Evolutionary conservation across 2,113 vertebrate species (phyloP).

Genomic region (Myrmecophaga tridactyla): DNA sequence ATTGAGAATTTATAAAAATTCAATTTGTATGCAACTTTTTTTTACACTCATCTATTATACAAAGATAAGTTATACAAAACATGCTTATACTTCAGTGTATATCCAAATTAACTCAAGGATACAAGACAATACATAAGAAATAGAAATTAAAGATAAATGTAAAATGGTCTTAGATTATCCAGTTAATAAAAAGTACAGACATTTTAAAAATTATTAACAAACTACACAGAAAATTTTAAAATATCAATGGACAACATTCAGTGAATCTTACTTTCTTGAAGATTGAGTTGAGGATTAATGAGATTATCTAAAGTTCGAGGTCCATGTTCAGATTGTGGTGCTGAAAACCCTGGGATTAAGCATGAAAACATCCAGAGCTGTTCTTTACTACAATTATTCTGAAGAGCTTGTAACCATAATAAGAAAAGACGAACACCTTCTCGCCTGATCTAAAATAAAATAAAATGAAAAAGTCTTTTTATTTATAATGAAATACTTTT

Average conservation of each 20-base stretch:
- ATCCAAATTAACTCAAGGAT: constrained; percentile 29
- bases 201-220: constrained; percentile 31
- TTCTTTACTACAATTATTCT: constrained; percentile 94
- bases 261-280: constrained; percentile 93
- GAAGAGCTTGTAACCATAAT: constrained; percentile 98
- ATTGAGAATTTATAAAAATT: not conserved
- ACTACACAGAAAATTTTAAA: not conserved
- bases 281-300: constrained; percentile 93
- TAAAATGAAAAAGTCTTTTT: constrained; percentile 16
- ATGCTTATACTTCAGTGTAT: not conserved
- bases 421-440: constrained; percentile 98
- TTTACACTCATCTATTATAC: not conserved
- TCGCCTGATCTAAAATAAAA: constrained; percentile 91
- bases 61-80: constrained; percentile 52
- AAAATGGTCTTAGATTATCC: not conserved
- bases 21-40: not conserved
- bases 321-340: constrained; percentile 91
- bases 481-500: constrained; percentile 20
- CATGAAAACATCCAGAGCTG: constrained; percentile 98
- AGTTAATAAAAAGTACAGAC: not conserved
- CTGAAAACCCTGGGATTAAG: constrained; percentile 97
- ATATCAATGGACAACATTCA: not conserved
- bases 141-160: constrained; percentile 28
- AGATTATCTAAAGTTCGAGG: constrained; percentile 96
- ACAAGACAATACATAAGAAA: constrained; percentile 15